Conservation (phyloP, 1,140 invertebrate genomes). For the Trypoxylus dichotomus region DNA sequence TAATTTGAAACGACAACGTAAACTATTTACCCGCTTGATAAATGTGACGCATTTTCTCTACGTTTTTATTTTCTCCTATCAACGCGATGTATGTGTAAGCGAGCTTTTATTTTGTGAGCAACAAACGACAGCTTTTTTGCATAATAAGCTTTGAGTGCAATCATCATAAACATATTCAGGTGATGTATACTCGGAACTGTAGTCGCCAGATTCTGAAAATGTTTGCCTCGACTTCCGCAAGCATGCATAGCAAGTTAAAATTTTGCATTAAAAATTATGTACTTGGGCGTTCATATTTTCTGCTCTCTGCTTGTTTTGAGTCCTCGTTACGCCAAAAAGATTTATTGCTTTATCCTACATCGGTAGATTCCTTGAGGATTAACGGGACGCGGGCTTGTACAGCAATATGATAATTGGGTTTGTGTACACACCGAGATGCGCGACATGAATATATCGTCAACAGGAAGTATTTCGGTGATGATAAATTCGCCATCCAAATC, state of each 20-base stretch:
- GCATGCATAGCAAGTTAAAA: not conserved
- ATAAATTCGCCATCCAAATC: no score
- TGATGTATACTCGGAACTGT: not conserved
- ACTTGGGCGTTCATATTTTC: not conserved
- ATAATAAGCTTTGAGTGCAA: not conserved
- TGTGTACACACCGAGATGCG: no score
- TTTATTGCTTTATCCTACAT: no score
- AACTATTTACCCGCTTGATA: not conserved
- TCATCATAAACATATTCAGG: constrained; percentile 1
- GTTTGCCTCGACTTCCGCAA: not conserved
- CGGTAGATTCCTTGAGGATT: no score
- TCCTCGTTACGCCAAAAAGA: not conserved
- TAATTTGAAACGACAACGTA: not conserved
- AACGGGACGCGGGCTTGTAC: no score
- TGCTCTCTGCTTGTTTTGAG: not conserved
- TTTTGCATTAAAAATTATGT: not conserved
- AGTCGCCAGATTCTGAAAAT: not conserved
- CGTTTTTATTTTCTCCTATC: not conserved
- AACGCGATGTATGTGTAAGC: not conserved
- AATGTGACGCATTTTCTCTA: not conserved
- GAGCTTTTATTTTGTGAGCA: not conserved
- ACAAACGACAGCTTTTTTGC: constrained; percentile 2
- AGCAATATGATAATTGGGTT: no score
- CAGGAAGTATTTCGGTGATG: no score
- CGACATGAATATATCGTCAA: no score